These are phyloP conservation scores for Anoplolepis gracilipes DNA, from an alignment of 1,140 invertebrate species.

Conservation along the genomic window DNA sequence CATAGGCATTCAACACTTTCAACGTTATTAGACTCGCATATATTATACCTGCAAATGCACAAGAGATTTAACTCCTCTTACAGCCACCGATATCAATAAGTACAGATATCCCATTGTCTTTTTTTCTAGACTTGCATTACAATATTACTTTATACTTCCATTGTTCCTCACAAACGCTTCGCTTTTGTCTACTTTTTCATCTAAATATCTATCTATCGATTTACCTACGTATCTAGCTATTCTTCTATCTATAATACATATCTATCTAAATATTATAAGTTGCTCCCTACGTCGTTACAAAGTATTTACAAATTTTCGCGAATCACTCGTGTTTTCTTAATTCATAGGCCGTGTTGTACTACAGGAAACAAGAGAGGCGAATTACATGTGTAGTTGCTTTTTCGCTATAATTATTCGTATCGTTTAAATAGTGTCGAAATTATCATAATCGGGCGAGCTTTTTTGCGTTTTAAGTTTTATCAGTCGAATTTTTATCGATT, in stretches of 20 bases:
- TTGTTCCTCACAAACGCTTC: conserved; percentile 4
- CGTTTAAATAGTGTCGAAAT: neutral
- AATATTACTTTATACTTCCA: neutral
- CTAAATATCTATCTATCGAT: conserved; percentile 18
- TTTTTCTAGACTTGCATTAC: conserved; percentile 11
- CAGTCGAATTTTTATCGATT: conserved; percentile 9
- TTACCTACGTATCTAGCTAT: conserved; percentile 27
- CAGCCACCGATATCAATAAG: conserved; percentile 74
- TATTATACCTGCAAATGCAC: conserved; percentile 11
- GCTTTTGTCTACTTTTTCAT: neutral
- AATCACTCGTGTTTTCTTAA: conserved; percentile 15
- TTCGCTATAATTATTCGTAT: neutral
- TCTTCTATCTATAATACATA: conserved; percentile 40
- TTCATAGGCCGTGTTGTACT: conserved; percentile 59
- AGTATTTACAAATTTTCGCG: conserved; percentile 63
- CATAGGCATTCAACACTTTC: neutral
- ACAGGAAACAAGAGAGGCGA: neutral
- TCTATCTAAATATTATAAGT: conserved; percentile 32
- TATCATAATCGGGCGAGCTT: conserved; percentile 21
- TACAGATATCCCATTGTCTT: conserved; percentile 66
- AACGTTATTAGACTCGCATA: conserved; percentile 3
- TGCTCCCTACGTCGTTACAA: conserved; percentile 22
- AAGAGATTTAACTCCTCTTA: conserved; percentile 56
- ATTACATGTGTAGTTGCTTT: neutral
- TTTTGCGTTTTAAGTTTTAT: neutral